Percentiles rank a stretch among this genome's conserved stretches.
Evolutionary conservation across 2,888 invertebrate genomes (phyloP).

Genomic region (Lordiphosa fenestrarum): DNA sequence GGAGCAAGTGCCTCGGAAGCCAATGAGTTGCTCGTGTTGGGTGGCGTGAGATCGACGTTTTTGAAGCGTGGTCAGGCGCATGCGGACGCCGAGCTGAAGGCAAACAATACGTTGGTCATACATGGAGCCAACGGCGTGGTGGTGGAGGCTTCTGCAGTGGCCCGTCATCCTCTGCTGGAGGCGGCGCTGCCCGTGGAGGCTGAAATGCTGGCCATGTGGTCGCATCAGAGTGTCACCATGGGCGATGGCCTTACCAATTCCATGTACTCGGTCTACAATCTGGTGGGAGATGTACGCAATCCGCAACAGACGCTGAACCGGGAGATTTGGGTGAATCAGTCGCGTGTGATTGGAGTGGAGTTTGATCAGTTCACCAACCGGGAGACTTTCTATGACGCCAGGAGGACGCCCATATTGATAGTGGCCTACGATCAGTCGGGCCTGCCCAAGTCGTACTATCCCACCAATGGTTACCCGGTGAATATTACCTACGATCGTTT

Average conservation of each 20-base stretch:
- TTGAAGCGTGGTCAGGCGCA: slow-evolving; percentile 87
- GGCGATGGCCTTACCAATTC: slow-evolving; percentile 88
- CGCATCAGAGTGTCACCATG: slow-evolving; percentile 89
- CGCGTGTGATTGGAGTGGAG: slow-evolving; percentile 93
- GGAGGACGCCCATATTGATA: slow-evolving; percentile 90
- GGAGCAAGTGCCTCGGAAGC: slow-evolving; percentile 78
- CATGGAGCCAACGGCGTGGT: slow-evolving; percentile 88
- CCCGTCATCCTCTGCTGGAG: slow-evolving; percentile 90
- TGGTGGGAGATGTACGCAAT: slow-evolving; percentile 92
- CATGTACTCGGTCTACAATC: slow-evolving; percentile 90
- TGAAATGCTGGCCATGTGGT: slow-evolving; percentile 94
- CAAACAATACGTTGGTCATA: slow-evolving; percentile 89
- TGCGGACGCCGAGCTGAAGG: slow-evolving; percentile 88
- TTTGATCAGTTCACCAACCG: slow-evolving; percentile 95
- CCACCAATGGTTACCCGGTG: slow-evolving; percentile 89
- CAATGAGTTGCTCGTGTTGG: slow-evolving; percentile 84
- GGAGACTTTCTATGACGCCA: slow-evolving; percentile 93
- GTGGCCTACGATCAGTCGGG: slow-evolving; percentile 95
- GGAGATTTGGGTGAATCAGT: slow-evolving; percentile 94
- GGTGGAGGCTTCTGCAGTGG: slow-evolving; percentile 88
- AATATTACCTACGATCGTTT: slow-evolving; percentile 95
- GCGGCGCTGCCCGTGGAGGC: slow-evolving; percentile 92
- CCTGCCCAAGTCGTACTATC: slow-evolving; percentile 91
- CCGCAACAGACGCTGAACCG: slow-evolving; percentile 91
- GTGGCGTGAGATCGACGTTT: slow-evolving; percentile 85